Evolutionary conservation across 2,797 vertebrate genomes (phyloP).

Genomic region (Hyperoplus lanceolatus): DNA sequence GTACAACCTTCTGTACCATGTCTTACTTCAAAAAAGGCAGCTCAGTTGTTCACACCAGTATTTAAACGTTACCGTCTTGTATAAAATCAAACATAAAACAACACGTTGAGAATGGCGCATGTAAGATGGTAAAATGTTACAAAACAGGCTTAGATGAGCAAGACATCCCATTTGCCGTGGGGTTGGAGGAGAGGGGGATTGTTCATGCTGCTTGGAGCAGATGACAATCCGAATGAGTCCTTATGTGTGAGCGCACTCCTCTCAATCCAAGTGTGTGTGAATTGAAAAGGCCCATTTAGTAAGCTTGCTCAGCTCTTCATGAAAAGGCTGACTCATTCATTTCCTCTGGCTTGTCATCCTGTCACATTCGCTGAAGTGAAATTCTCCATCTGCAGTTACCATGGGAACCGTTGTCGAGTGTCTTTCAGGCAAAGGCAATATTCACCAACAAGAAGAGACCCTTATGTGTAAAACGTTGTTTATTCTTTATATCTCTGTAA

Average conservation of each 20-base stretch:
- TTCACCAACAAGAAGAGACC: conserved; percentile 29
- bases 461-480: neutral
- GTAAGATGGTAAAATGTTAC: conserved; percentile 24
- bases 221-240: conserved; percentile 47
- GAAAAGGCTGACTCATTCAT: conserved; percentile 73
- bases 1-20: neutral
- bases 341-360: conserved; percentile 71
- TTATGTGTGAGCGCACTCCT: conserved; percentile 21
- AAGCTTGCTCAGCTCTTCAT: conserved; percentile 64
- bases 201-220: conserved; percentile 32
- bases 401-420: conserved; percentile 66
- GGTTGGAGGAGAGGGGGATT: conserved; percentile 24
- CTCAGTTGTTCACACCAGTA: conserved; percentile 10
- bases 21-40: conserved; percentile 2
- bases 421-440: conserved; percentile 42
- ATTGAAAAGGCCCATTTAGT: conserved; percentile 57
- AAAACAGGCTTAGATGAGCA: conserved; percentile 48
- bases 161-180: conserved; percentile 33
- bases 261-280: conserved; percentile 35
- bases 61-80: conserved; percentile 18
- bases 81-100: conserved; percentile 33
- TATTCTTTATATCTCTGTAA: neutral
- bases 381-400: conserved; percentile 56
- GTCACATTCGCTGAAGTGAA: conserved; percentile 58
- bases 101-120: neutral